These are phyloP conservation scores for Vireo altiloquus DNA, from an alignment of 2,113 vertebrate genomes.

Conservation along the genomic window DNA sequence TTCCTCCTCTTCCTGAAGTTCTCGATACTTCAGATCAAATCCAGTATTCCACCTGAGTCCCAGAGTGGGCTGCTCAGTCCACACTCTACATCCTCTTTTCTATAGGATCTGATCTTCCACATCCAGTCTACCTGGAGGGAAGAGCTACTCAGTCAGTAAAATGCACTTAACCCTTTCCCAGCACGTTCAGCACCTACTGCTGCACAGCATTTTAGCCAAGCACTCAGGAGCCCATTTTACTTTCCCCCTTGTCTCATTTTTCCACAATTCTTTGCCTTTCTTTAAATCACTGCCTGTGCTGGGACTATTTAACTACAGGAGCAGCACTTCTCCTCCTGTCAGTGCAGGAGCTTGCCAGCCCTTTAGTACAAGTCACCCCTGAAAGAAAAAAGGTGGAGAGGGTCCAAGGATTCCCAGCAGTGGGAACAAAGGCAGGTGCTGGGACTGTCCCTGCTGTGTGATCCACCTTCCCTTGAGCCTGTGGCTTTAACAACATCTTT, in stretches of 20 bases:
- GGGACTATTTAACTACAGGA: background rate
- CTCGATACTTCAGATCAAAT: background rate
- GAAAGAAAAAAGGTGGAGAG: background rate
- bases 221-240: background rate
- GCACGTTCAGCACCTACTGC: background rate
- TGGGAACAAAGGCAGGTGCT: background rate
- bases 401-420: background rate
- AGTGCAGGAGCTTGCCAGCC: background rate
- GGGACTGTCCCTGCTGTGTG: background rate
- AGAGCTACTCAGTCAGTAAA: background rate
- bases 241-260: background rate
- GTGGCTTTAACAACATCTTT: constrained; percentile 37
- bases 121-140: background rate
- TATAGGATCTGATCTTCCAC: background rate
- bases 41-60: background rate
- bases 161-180: background rate
- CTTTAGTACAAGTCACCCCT: background rate
- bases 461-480: background rate
- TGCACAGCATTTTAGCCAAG: background rate
- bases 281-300: background rate
- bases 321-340: background rate
- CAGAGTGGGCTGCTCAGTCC: background rate
- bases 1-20: background rate
- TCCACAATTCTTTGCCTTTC: background rate
- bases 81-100: background rate